Evolutionary conservation across 2,888 invertebrate genomes (phyloP).

Genomic region (Belgica antarctica): DNA sequence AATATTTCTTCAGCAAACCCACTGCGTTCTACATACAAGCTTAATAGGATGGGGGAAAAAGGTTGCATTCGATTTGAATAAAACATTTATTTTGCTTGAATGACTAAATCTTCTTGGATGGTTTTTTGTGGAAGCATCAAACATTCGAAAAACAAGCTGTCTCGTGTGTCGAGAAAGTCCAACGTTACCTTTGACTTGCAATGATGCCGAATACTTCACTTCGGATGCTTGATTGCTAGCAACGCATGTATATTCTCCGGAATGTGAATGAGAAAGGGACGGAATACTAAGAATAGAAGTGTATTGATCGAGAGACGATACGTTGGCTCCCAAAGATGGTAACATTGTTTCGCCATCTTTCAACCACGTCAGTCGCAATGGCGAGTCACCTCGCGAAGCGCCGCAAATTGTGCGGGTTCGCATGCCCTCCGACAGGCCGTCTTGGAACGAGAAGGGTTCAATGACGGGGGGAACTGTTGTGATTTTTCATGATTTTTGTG

Average conservation of each 20-base stretch:
- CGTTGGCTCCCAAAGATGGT: conserved; percentile 65
- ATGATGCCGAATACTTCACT: conserved; percentile 75
- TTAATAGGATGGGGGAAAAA: conserved; percentile 4
- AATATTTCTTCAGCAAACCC: conserved; percentile 59
- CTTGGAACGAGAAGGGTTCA: conserved; percentile 81
- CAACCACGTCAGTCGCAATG: conserved; percentile 75
- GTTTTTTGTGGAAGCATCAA: conserved; percentile 32
- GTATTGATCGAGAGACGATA: conserved; percentile 71
- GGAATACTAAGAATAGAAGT: conserved; percentile 75
- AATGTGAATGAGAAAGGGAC: conserved; percentile 70
- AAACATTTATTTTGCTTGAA: conserved; percentile 21
- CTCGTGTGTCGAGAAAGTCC: background rate
- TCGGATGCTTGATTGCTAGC: conserved; percentile 76
- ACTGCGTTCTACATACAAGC: conserved; percentile 61
- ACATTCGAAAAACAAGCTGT: conserved; percentile 17
- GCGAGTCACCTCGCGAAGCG: conserved; percentile 76
- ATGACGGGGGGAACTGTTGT: conserved; percentile 78
- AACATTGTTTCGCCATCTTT: conserved; percentile 74
- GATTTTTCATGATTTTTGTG: background rate
- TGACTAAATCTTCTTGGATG: conserved; percentile 7
- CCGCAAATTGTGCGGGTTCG: conserved; percentile 78
- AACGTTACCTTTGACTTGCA: conserved; percentile 78
- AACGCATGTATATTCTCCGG: conserved; percentile 75
- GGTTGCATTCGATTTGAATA: conserved; percentile 20
- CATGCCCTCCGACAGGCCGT: conserved; percentile 78